A percentile compares a stretch with the other conserved stretches of the same genome.
Conservation (phyloP, 2,888 invertebrate genomes). For the Dendrolimus houi region DNA sequence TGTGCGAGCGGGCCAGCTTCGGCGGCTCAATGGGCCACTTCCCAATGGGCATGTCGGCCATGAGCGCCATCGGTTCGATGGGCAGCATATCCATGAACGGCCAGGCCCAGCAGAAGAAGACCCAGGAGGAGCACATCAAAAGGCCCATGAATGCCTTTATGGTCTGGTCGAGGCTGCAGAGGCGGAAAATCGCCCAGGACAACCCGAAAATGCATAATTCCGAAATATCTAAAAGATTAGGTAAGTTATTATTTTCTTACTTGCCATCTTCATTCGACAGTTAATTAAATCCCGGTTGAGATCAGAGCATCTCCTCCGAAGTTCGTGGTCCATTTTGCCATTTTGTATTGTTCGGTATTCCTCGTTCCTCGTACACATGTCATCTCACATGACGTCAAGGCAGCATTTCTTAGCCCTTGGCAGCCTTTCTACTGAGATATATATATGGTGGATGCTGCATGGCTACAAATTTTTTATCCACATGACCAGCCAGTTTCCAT, state of each 20-base stretch:
- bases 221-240: slow-evolving; percentile 95
- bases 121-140: slow-evolving; percentile 93
- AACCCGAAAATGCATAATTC: slow-evolving; percentile 99
- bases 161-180: slow-evolving; percentile 96
- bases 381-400: too few species aligned
- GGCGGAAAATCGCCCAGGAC: slow-evolving; percentile 97
- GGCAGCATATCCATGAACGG: slow-evolving; percentile 76
- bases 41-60: slow-evolving; percentile 72
- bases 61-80: slow-evolving; percentile 75
- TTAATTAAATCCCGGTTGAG: too few species aligned
- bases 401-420: too few species aligned
- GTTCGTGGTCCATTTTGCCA: too few species aligned
- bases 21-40: slow-evolving; percentile 77
- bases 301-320: too few species aligned
- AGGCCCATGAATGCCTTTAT: slow-evolving; percentile 99
- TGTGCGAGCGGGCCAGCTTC: slow-evolving; percentile 82
- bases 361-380: too few species aligned
- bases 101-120: slow-evolving; percentile 68
- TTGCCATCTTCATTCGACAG: not conserved
- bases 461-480: too few species aligned
- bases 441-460: too few species aligned
- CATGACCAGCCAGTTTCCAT: too few species aligned
- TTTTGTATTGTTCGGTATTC: too few species aligned
- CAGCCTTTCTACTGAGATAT: too few species aligned
- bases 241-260: slow-evolving; percentile 66